Evolutionary conservation across 2,797 vertebrate species (phyloP).

Genomic region (Syncerus caffer): DNA sequence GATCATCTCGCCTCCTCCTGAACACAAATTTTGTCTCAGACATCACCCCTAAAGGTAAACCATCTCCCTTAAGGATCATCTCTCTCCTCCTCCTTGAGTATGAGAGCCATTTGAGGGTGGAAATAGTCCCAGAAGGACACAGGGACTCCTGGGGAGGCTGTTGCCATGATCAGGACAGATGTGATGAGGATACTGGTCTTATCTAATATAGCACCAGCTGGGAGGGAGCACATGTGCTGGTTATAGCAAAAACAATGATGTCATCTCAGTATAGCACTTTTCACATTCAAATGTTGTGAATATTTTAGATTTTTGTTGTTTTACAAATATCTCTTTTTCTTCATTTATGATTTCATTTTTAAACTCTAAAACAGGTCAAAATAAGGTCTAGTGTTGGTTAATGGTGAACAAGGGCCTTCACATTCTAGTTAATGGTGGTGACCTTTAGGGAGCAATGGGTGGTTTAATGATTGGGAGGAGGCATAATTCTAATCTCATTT

Average conservation of each 20-base stretch:
- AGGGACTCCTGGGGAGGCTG: not conserved
- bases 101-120: not conserved
- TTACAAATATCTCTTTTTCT: not conserved
- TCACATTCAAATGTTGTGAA: not conserved
- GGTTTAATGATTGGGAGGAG: not conserved
- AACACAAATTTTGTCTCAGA: not conserved
- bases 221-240: not conserved
- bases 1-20: not conserved
- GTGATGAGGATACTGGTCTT: not conserved
- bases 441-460: not conserved
- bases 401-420: not conserved
- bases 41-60: not conserved
- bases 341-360: not conserved
- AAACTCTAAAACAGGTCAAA: not conserved
- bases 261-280: not conserved
- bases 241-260: not conserved
- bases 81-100: not conserved
- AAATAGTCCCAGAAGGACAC: not conserved
- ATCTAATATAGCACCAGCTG: not conserved
- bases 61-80: too few species aligned
- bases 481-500: not conserved
- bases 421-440: not conserved
- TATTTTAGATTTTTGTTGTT: not conserved
- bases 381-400: not conserved
- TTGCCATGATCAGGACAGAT: not conserved